These are phyloP conservation scores for Pandemis cinnamomeana DNA, from an alignment of 2,888 invertebrate genomes.

Conservation along the genomic window DNA sequence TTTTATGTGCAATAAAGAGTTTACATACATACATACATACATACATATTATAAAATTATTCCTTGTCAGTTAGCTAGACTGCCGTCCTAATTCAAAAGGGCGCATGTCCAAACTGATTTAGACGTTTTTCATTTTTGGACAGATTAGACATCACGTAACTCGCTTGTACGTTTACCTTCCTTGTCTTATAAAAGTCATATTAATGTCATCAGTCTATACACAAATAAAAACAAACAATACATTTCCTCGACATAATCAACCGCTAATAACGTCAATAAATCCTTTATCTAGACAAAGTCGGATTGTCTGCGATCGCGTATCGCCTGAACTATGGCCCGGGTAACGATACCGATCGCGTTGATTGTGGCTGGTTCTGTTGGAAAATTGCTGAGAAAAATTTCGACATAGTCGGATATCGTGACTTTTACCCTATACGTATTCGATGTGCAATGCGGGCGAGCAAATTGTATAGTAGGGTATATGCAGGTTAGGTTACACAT, in stretches of 20 bases:
- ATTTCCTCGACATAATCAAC: conserved; percentile 25
- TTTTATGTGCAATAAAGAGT: no score
- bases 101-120: no score
- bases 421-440: conserved; percentile 40
- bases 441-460: not conserved
- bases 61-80: no score
- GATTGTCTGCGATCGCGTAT: conserved; percentile 45
- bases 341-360: conserved; percentile 51
- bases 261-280: conserved; percentile 39
- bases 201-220: not conserved
- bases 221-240: conserved; percentile 25
- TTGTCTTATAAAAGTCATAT: no score
- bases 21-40: no score
- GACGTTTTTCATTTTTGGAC: no score
- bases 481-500: not conserved
- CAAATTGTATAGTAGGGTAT: not conserved
- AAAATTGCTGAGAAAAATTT: conserved; percentile 56
- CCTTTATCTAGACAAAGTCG: conserved; percentile 30
- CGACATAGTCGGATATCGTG: conserved; percentile 47
- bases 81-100: no score
- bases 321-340: conserved; percentile 51
- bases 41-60: no score
- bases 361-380: conserved; percentile 51
- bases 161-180: no score
- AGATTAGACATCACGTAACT: no score